Base-by-base conservation (phyloP, 2,113 vertebrate genomes). In the Phoxinus phoxinus region DNA sequence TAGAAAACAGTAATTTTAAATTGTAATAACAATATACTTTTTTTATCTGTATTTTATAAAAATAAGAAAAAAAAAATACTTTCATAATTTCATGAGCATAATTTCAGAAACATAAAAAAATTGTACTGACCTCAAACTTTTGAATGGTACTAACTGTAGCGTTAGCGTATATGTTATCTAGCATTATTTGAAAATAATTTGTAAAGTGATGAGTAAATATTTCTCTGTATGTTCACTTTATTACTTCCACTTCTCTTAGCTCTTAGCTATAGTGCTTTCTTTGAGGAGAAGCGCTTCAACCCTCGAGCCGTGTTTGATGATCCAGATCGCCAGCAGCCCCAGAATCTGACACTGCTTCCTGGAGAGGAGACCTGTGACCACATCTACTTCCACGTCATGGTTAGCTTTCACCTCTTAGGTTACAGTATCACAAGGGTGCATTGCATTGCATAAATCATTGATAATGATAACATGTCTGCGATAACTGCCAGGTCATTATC, bases 311-410 rank as follows among this genome's bases (percentile, higher is more conserved):
- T 97, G 41, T 92, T 99, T 92, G 98, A 99, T 0, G 94, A 96
- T 63, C 93, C 92, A 0, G 96, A 94, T 56, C 90, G 93, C 23
- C 88, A 90, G 30, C 91, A 93, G 0, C 94, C 94, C 84, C 92
- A 95, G 74, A 94, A 89, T 15, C 90, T 94, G 84, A 92, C 86
- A 21, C 91, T 98, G 11, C 89, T 87, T 0, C 93, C 96, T 0
- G 90, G 94, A 51, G 91, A 92, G 58, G 94, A 96, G 81, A 91
- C 59, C 37, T 99, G 98, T 3, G 92, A 97, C 23, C 94, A 90
- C 79, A 93, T 99, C 81, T 96, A 87, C 89, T 99, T 99, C 91
- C 97, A 99, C 0, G 97, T 99, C 48, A 90, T 98, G 96, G 98
- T 99, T 90, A 94, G 97, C 81, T n/a, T 21, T 81, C 41, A 4